A percentile compares a stretch with the other conserved stretches of the same genome.
Evolutionary conservation across 2,888 invertebrate species (phyloP).

Genomic region (Aspidapion aeneum): DNA sequence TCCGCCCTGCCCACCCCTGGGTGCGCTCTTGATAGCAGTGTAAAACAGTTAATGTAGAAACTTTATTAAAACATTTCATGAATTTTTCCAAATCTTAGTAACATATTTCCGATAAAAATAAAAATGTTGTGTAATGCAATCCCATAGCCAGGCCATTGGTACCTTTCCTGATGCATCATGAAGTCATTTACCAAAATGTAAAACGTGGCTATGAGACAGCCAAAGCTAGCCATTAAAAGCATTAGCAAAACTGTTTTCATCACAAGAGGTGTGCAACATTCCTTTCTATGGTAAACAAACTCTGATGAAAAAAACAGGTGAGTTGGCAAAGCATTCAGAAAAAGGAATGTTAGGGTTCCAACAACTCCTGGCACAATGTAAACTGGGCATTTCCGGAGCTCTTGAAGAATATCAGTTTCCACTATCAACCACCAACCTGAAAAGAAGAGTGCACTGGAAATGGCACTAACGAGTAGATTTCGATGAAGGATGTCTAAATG

Average conservation of each 20-base stretch:
- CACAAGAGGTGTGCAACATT: constrained; percentile 26
- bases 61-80: constrained; percentile 19
- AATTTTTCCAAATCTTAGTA: constrained; percentile 29
- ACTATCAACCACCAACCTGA: constrained; percentile 40
- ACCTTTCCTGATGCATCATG: constrained; percentile 23
- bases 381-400: constrained; percentile 20
- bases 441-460: constrained; percentile 34
- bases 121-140: constrained; percentile 35
- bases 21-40: too few relatives aligned
- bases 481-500: constrained; percentile 10
- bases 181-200: constrained; percentile 38
- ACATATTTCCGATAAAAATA: constrained; percentile 33
- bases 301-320: constrained; percentile 26
- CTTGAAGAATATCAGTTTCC: constrained; percentile 27
- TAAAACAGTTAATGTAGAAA: too few relatives aligned
- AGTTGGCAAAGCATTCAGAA: constrained; percentile 32
- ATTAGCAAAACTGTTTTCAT: constrained; percentile 31
- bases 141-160: constrained; percentile 37
- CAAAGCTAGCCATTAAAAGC: constrained; percentile 35
- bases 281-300: constrained; percentile 13
- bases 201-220: constrained; percentile 33
- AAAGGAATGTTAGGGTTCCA: constrained; percentile 29
- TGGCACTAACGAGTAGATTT: constrained; percentile 27
- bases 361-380: constrained; percentile 35
- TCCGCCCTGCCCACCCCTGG: too few relatives aligned